Conservation (phyloP, 2,113 vertebrate species). For the Rana temporaria region DNA sequence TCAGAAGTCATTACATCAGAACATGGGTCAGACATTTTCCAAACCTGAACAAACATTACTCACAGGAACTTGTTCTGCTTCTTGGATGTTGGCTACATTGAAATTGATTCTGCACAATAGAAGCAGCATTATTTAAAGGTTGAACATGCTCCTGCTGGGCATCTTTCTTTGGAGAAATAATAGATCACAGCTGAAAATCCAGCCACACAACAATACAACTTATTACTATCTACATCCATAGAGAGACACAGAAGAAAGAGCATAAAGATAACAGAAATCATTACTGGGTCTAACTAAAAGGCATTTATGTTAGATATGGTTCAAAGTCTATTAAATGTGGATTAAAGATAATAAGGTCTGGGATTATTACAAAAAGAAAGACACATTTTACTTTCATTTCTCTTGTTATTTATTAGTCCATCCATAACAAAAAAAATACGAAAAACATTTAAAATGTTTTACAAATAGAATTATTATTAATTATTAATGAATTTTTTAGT, state of each 20-base stretch:
- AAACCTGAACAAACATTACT: constrained; percentile 41
- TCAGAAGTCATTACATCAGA: constrained; percentile 28
- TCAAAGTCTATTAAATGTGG: constrained; percentile 52
- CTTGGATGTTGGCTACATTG: constrained; percentile 51
- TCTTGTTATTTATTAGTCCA: constrained; percentile 18
- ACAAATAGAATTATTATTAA: constrained; percentile 30
- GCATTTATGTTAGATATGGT: constrained; percentile 41
- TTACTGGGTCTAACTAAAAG: constrained; percentile 45
- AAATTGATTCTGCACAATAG: constrained; percentile 56
- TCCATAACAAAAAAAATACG: neutral
- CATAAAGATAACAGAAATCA: constrained; percentile 55
- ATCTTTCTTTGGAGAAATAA: constrained; percentile 54
- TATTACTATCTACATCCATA: constrained; percentile 50
- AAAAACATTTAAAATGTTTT: neutral
- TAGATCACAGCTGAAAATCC: constrained; percentile 49
- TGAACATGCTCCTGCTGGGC: constrained; percentile 43
- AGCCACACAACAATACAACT: constrained; percentile 45
- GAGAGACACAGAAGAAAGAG: constrained; percentile 42
- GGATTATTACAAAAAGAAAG: constrained; percentile 19
- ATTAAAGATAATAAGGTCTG: constrained; percentile 53
- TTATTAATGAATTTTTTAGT: constrained; percentile 14
- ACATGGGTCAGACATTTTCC: constrained; percentile 30
- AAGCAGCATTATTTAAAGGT: constrained; percentile 55
- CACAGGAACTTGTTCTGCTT: constrained; percentile 11
- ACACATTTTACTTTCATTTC: constrained; percentile 4